These are phyloP conservation scores for Gouania willdenowi DNA, from an alignment of 2,797 vertebrate species.

Conservation along the genomic window DNA sequence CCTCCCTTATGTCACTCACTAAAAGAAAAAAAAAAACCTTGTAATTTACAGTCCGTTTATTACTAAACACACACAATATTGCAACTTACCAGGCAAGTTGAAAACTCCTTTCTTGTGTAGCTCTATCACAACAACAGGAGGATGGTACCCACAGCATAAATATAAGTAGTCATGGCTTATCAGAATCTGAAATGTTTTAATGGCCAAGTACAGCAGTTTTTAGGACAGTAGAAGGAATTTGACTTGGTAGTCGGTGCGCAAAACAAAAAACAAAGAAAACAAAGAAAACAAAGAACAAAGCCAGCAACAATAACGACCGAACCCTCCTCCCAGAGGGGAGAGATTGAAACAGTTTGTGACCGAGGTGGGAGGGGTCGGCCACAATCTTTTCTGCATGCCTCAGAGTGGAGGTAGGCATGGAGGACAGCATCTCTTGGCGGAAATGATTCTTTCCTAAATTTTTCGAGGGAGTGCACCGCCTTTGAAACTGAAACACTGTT, in stretches of 20 bases:
- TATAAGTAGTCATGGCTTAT: background rate
- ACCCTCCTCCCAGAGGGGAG: too few species aligned
- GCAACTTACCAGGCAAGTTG: background rate
- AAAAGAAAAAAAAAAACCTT: background rate
- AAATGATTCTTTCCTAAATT: background rate
- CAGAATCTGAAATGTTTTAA: too few species aligned
- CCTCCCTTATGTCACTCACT: background rate
- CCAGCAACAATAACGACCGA: too few species aligned
- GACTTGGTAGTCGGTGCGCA: too few species aligned
- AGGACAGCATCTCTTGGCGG: background rate
- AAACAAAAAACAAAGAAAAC: too few species aligned
- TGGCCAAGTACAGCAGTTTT: too few species aligned
- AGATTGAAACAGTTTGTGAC: too few species aligned
- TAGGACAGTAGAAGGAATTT: too few species aligned
- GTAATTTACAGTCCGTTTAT: too few species aligned
- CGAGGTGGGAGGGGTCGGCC: too few species aligned
- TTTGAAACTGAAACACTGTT: background rate
- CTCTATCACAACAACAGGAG: background rate
- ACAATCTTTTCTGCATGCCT: too few species aligned
- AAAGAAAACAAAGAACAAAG: too few species aligned
- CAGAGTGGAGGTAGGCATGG: background rate
- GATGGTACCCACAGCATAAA: background rate
- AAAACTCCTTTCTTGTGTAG: background rate
- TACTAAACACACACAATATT: background rate
- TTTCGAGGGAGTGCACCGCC: background rate